Evolutionary conservation across 2,797 vertebrate genomes (phyloP).

Genomic region (Sebastiscus tertius): DNA sequence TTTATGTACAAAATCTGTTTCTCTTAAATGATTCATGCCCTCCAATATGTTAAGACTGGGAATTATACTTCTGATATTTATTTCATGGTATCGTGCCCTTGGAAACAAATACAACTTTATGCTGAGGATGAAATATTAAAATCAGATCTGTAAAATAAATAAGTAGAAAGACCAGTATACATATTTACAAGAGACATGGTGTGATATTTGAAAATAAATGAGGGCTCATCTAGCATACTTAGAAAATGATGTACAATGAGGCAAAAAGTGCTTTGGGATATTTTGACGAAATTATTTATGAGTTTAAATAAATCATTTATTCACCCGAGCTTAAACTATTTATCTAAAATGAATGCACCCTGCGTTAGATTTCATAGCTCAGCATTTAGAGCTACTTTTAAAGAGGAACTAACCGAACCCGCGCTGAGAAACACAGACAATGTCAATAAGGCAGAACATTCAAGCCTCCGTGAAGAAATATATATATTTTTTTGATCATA

Average conservation of each 20-base stretch:
- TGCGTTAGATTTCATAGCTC: slow-evolving; percentile 77
- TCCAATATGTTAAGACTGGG: slow-evolving; percentile 79
- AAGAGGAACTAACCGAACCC: slow-evolving; percentile 73
- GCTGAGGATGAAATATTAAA: slow-evolving; percentile 86
- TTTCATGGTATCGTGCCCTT: slow-evolving; percentile 80
- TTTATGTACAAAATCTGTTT: slow-evolving; percentile 81
- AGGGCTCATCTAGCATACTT: slow-evolving; percentile 80
- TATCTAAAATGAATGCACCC: slow-evolving; percentile 83
- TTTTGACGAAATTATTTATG: slow-evolving; percentile 87
- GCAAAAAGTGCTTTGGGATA: slow-evolving; percentile 86
- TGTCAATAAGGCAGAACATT: slow-evolving; percentile 88
- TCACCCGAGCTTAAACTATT: slow-evolving; percentile 79
- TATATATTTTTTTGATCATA: slow-evolving; percentile 76
- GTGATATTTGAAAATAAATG: slow-evolving; percentile 85
- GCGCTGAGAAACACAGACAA: slow-evolving; percentile 79
- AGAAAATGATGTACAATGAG: slow-evolving; percentile 86
- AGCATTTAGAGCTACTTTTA: slow-evolving; percentile 76
- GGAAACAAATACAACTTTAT: slow-evolving; percentile 85
- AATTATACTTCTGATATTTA: slow-evolving; percentile 82
- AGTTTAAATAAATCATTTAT: slow-evolving; percentile 85
- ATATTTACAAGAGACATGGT: slow-evolving; percentile 86
- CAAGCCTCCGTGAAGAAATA: slow-evolving; percentile 77
- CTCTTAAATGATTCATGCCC: slow-evolving; percentile 80
- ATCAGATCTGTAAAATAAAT: slow-evolving; percentile 86
- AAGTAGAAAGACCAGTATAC: slow-evolving; percentile 85